Base-by-base conservation (phyloP, 2,797 vertebrate genomes). In the Pipistrellus kuhlii region DNA sequence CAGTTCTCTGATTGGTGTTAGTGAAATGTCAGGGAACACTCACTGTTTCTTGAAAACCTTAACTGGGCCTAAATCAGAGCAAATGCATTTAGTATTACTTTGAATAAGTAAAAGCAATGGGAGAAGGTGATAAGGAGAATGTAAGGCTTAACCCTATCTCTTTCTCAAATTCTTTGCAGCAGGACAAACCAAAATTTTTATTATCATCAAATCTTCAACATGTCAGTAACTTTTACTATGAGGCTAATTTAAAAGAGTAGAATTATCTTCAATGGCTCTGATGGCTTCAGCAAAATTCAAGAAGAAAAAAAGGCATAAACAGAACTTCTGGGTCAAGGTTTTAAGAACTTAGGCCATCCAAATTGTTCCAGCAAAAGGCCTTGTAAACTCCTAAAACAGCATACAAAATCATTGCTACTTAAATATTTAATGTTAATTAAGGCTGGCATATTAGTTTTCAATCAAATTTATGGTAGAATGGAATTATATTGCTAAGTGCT, bases 361-460 rank as follows among this genome's bases (percentile, higher is more conserved):
- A 95, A 88, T 87, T 38, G 83, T 51, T 76, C 27, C 51, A 88
- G 35, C 44, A 78, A 90, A 90, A 90, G 27, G 44, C 64, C 80
- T 95, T 82, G 46, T 48, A 83, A 88, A 86, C 51, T 83, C 59
- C 76, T 83, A 93, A 94, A 73, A 82, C 92, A 66, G 57, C 77
- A 90, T 9, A 94, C 57, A 73, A 97, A 94, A 95, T 84, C 83
- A 90, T 46, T 81, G 68, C 66, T 91, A 72, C 88, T 95, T 95
- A 96, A 97, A 76, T 95, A 85, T 86, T 85, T 95, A 84, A 93
- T 94, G 75, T 88, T 94, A 94, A 94, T 85, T 87, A 94, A 97
- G 93, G 55, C 59, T 88, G 21, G 44, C 66, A 88, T 95, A 77
- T 94, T 95, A 73, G 75, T 82, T 95, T 96, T 93, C 83, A 62